Conservation (phyloP, 2,888 invertebrate genomes). For the Ethmia dodecea region DNA sequence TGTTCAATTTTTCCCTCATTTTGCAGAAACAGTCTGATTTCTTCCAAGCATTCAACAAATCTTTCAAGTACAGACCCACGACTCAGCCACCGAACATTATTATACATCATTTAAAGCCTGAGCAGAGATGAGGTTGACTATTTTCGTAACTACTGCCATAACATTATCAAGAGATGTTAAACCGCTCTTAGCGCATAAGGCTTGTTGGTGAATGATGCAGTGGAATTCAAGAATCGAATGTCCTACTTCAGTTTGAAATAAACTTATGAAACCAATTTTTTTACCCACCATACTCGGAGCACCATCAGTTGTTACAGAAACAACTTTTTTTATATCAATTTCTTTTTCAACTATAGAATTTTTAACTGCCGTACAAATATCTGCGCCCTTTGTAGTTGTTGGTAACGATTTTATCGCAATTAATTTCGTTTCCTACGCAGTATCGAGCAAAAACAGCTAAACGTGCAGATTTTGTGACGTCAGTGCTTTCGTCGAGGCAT, state of each 20-base stretch:
- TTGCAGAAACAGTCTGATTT: conserved; percentile 25
- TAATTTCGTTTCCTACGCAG: conserved; percentile 19
- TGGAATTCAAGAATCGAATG: conserved; percentile 25
- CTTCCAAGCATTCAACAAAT: conserved; percentile 27
- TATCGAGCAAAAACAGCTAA: conserved; percentile 20
- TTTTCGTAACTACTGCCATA: conserved; percentile 26
- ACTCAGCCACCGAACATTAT: conserved; percentile 27
- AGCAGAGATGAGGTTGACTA: conserved; percentile 23
- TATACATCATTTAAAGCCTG: conserved; percentile 30
- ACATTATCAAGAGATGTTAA: conserved; percentile 23
- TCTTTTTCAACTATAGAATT: conserved; percentile 17
- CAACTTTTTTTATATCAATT: conserved; percentile 18
- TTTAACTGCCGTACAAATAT: conserved; percentile 17
- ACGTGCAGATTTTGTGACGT: conserved; percentile 21
- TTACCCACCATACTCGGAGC: conserved; percentile 18
- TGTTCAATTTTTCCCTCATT: conserved; percentile 20
- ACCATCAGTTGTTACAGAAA: conserved; percentile 17
- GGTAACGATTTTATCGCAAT: conserved; percentile 18
- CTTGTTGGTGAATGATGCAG: conserved; percentile 27
- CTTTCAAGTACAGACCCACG: conserved; percentile 28
- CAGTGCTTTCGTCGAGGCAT: conserved; percentile 19
- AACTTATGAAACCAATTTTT: conserved; percentile 12
- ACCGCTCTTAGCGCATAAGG: conserved; percentile 23
- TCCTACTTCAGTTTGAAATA: conserved; percentile 19
- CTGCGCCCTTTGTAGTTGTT: conserved; percentile 19